Base-by-base conservation (phyloP, 2,888 invertebrate genomes). In the Ormyrus labotus region DNA sequence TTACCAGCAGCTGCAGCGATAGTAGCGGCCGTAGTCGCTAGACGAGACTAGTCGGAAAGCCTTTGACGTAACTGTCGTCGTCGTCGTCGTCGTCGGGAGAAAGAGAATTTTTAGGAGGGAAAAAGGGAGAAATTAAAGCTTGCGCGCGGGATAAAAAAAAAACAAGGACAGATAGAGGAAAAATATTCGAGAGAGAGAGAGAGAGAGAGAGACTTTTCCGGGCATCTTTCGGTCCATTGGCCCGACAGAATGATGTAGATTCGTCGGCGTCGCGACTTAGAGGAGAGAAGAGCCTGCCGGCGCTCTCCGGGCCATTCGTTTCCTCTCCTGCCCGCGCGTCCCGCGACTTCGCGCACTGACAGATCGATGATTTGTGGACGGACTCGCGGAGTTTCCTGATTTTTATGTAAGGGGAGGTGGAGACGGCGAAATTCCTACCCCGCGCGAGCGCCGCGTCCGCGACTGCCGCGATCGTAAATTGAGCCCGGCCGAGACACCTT, bases 151-250 rank as follows among this genome's bases (percentile, higher is more conserved):
- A n/a, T 19, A 19, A 19, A 19, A 19, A 19, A 19, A 19, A 10
- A 47, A 7, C 45, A 34, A 2, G 57, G 7, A 13, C 58, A 57
- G 34, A n/a, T 11, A 63, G 48, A 69, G 82, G 58, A 70, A 81
- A 85, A 85, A 82, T 85, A 85, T 84, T 85, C 82, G 68, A 60
- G 80, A 19, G 19, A 19, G 19, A 19, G 19, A 19, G 19, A 19
- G 19, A 19, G 82, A 81, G 83, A 76, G 72, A 77, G 82, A 78
- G 63, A 69, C 82, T 84, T 82, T 81, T 69, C 55, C 65, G 83
- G 81, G 85, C 86, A 87, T 88, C 88, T 89, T 88, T 88, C 89
- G 87, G 88, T 88, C 88, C 89, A 90, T 89, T 89, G 89, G 85
- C 82, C 85, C 85, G 89, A 87, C 87, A 87, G 88, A 85, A 89